Percentiles rank a stretch among this genome's conserved stretches.
Evolutionary conservation across 2,888 invertebrate genomes (phyloP).

Genomic region (Machimus atricapillus): DNA sequence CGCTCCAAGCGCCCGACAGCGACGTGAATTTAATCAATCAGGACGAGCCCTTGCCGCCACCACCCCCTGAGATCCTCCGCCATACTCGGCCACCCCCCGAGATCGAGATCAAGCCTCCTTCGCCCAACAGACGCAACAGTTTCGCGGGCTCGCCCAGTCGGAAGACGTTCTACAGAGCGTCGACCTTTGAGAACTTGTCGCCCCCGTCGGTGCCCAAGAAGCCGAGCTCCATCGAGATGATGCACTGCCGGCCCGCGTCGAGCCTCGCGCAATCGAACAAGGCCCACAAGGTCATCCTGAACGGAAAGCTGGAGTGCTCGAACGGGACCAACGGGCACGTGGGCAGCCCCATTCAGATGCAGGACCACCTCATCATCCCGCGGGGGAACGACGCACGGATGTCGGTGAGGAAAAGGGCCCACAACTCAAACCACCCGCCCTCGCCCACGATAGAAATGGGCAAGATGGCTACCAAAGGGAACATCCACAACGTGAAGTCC

Average conservation of each 20-base stretch:
- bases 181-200: constrained; percentile 47
- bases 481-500: constrained; percentile 46
- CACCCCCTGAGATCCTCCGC: constrained; percentile 61
- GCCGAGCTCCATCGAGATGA: constrained; percentile 55
- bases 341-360: not conserved
- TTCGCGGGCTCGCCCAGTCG: constrained; percentile 61
- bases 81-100: constrained; percentile 46
- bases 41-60: constrained; percentile 62
- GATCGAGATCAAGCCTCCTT: constrained; percentile 53
- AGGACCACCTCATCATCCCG: constrained; percentile 2
- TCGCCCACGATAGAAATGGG: not conserved
- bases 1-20: constrained; percentile 53
- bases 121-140: constrained; percentile 61
- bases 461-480: constrained; percentile 8
- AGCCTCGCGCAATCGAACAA: constrained; percentile 53
- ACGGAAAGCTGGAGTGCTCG: constrained; percentile 51
- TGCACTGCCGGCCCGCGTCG: constrained; percentile 54
- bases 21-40: constrained; percentile 52
- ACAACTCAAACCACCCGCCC: constrained; percentile 52
- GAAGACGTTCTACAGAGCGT: constrained; percentile 51
- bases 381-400: constrained; percentile 48
- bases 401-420: constrained; percentile 58
- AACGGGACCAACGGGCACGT: constrained; percentile 44
- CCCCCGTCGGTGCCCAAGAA: constrained; percentile 59
- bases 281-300: constrained; percentile 54